Conservation (phyloP, 2,113 vertebrate genomes). For the Anseranas semipalmata region DNA sequence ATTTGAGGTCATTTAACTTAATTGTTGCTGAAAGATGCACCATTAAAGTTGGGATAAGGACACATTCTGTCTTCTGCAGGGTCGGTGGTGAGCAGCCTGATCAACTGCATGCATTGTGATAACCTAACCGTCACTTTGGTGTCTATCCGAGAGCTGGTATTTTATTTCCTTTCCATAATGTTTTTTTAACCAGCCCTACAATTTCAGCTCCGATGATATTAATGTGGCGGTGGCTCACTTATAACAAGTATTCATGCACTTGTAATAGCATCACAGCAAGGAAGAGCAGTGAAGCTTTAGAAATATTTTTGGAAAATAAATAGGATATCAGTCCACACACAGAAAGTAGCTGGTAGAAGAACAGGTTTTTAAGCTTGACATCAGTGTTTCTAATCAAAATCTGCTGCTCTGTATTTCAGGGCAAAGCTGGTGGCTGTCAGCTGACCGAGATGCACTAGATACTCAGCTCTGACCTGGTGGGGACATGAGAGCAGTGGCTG, state of each 20-base stretch:
- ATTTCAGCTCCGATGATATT: neutral
- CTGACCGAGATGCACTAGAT: accelerated
- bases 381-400: neutral
- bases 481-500: neutral
- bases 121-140: neutral
- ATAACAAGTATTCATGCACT: neutral
- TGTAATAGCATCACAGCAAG: neutral
- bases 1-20: neutral
- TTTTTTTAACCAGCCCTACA: neutral
- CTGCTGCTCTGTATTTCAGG: neutral
- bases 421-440: neutral
- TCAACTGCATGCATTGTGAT: neutral
- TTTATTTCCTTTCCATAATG: neutral
- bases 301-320: neutral
- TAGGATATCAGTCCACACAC: neutral
- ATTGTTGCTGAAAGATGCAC: neutral
- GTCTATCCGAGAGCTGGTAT: neutral
- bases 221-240: neutral
- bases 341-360: neutral
- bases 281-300: neutral
- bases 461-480: neutral
- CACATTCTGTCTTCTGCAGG: neutral
- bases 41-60: neutral
- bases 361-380: neutral
- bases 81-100: neutral